Conservation (phyloP, 2,888 invertebrate species). For the Cetonia aurata region DNA sequence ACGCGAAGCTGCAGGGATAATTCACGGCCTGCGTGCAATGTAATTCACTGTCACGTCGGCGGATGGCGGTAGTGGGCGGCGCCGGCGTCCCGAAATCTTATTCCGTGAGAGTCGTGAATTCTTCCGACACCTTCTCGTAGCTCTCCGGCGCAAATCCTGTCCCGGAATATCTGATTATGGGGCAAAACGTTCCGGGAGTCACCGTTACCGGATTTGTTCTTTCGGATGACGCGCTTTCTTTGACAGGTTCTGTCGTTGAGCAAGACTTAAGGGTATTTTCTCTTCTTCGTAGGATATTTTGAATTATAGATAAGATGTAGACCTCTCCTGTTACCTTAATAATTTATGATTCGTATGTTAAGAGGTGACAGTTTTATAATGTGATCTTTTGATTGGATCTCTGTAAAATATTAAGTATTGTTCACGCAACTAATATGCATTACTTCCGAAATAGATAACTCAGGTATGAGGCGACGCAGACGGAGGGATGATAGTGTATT, state of each 20-base stretch:
- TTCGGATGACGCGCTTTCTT: conserved; percentile 30
- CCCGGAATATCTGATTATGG: conserved; percentile 33
- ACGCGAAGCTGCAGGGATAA: conserved; percentile 5
- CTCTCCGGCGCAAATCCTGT: conserved; percentile 33
- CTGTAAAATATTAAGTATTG: too few species aligned
- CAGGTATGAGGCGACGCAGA: too few species aligned
- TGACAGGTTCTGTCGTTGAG: conserved; percentile 26
- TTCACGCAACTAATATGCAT: too few species aligned
- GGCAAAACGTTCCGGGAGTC: conserved; percentile 33
- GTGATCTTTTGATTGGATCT: too few species aligned
- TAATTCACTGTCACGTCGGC: conserved; percentile 24
- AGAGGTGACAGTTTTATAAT: too few species aligned
- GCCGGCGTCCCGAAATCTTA: conserved; percentile 24
- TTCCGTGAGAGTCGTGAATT: conserved; percentile 14
- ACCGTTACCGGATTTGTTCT: conserved; percentile 36
- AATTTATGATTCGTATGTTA: too few species aligned
- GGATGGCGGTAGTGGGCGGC: conserved; percentile 2
- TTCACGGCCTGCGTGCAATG: conserved; percentile 29
- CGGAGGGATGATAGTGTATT: too few species aligned
- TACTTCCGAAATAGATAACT: too few species aligned
- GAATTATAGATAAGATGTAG: too few species aligned
- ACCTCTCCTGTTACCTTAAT: too few species aligned
- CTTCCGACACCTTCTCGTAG: conserved; percentile 22
- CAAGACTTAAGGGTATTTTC: conserved; percentile 4
- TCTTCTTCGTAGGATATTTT: too few species aligned